Evolutionary conservation across 2,888 invertebrate species (phyloP), one percentile per base, ranked within the genome.

Genomic region (Drosophila formosana): DNA sequence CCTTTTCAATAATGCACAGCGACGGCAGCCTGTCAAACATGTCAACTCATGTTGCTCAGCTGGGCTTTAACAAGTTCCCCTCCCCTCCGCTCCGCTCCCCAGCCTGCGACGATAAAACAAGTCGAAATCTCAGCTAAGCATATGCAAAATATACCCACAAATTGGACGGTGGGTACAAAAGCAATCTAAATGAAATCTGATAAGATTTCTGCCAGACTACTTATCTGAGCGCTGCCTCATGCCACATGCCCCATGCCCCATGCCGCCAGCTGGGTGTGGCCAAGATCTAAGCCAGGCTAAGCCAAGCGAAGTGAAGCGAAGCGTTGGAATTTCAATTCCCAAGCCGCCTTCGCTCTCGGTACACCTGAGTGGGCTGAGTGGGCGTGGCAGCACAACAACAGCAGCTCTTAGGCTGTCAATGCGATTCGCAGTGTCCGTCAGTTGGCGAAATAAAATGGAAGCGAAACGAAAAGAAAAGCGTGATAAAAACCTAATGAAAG

Each of bases 21-120:
- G 45, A 32, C 69, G 88, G 78, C 88, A 88, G 71, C 58, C 65
- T 82, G 82, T 82, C 82, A 82, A 78, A 88, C 71, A 75, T 71
- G 66, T 78, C 53, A 72, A 71, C 49, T 66, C 45, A 34, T 3
- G 41, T 50, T 45, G 26, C 39, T 4, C 13, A 26, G 53, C 9
- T 45, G 62, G 52, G 45, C 37, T 6, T 23, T 41, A 8, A 50
- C 45, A 37, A 57, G 9, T 41, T 39, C 3, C 4, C 5, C 11
- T 18, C 28, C 18, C 0, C 11, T 11, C 18, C 18, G 18, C 18
- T 34, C 11, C 34, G 4, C 4, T 34, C 5, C n/a, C 5, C 11
- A n/a, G 9, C 39, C n/a, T 6, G 2, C 28, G 5, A 4, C 8
- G 6, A 18, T 28, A 26, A 30, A 64, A 37, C 49, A 56, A 56